Conservation (phyloP, 2,113 vertebrate genomes). For the Dunckerocampus dactyliophorus region DNA sequence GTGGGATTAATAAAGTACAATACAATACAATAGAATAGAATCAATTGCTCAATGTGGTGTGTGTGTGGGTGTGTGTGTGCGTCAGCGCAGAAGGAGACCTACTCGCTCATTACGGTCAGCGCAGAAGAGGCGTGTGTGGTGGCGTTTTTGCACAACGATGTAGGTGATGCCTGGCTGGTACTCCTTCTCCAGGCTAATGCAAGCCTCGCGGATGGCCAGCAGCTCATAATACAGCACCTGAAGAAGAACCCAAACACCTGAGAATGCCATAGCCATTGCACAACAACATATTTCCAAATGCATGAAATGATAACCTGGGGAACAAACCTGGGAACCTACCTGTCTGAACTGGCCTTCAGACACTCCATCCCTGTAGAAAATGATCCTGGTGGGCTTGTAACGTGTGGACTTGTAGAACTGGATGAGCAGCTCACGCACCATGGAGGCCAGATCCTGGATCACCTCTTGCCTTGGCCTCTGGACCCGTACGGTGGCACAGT, state of each 20-base stretch:
- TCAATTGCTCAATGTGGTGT: too few relatives aligned
- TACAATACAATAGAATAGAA: too few relatives aligned
- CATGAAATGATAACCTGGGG: too few relatives aligned
- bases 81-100: too few relatives aligned
- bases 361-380: conserved; percentile 91
- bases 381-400: conserved; percentile 97
- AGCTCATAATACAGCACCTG: conserved; percentile 98
- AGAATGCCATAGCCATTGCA: background rate
- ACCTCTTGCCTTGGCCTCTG: conserved; percentile 96
- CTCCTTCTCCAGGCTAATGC: conserved; percentile 97
- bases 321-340: conserved; percentile 64
- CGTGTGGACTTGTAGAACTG: conserved; percentile 99
- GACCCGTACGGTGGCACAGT: conserved; percentile 97
- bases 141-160: conserved; percentile 97
- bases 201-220: conserved; percentile 97
- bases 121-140: conserved; percentile 98
- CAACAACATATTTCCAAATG: background rate
- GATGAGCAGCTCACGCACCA: conserved; percentile 97
- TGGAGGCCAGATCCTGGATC: conserved; percentile 95
- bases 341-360: conserved; percentile 98
- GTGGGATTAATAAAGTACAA: too few relatives aligned
- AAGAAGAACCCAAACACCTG: background rate
- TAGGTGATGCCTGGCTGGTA: conserved; percentile 99
- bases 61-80: too few relatives aligned
- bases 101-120: conserved; percentile 98